These are phyloP conservation scores for Botia kubotai DNA, from an alignment of 2,797 vertebrate genomes.

Conservation along the genomic window DNA sequence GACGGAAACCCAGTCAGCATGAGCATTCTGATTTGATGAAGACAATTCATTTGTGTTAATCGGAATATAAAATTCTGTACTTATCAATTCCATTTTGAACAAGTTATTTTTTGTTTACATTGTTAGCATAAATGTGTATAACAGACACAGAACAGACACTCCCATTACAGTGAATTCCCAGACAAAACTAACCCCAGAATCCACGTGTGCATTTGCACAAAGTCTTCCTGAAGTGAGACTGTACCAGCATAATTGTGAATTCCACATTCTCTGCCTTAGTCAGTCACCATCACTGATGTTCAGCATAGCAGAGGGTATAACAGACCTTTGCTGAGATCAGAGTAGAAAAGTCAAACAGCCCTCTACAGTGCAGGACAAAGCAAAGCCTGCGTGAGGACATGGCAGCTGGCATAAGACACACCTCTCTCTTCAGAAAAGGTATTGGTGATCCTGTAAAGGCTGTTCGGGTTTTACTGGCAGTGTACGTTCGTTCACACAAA, in stretches of 20 bases:
- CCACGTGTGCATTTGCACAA: background rate
- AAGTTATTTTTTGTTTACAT: background rate
- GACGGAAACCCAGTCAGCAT: no score
- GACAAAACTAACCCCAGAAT: no score
- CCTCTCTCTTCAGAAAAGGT: constrained; percentile 63
- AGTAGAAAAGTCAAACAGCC: constrained; percentile 23
- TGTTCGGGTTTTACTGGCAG: constrained; percentile 59
- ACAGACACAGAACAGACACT: background rate
- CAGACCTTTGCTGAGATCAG: constrained; percentile 16
- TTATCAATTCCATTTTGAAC: background rate
- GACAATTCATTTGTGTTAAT: background rate
- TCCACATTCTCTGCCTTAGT: no score
- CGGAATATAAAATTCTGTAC: background rate
- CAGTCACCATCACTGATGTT: background rate
- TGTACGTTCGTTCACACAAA: constrained; percentile 27
- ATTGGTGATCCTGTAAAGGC: constrained; percentile 70
- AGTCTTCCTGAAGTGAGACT: background rate
- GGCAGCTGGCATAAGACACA: constrained; percentile 75
- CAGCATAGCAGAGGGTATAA: background rate
- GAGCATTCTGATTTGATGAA: background rate
- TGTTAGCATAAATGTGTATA: constrained; percentile 1
- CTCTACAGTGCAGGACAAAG: constrained; percentile 8
- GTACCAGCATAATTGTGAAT: background rate
- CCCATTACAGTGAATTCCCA: background rate
- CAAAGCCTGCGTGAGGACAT: constrained; percentile 61